Evolutionary conservation across 2,797 vertebrate species (phyloP).

Genomic region (Thamnophis elegans): DNA sequence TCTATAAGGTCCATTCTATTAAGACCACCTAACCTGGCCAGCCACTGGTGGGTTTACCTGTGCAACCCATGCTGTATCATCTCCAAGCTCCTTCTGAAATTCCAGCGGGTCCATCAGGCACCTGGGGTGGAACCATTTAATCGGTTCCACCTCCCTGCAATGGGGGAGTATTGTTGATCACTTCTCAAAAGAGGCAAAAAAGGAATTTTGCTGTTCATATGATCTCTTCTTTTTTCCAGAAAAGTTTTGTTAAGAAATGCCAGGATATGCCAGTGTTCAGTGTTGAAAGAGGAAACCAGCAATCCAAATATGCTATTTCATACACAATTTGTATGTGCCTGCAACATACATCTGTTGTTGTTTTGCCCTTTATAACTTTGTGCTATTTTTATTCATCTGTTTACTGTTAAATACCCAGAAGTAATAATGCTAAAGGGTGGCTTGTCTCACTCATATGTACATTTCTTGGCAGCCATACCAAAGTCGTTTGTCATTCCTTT

Average conservation of each 20-base stretch:
- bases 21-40: no score
- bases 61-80: no score
- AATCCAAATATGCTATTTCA: background rate
- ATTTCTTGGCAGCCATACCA: background rate
- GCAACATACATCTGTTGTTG: background rate
- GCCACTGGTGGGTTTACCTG: no score
- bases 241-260: background rate
- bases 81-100: no score
- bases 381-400: background rate
- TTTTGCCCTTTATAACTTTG: background rate
- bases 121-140: no score
- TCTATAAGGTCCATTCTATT: no score
- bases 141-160: no score
- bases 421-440: background rate
- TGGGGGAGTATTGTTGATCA: background rate
- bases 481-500: background rate
- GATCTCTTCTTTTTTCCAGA: background rate
- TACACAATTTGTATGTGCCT: background rate
- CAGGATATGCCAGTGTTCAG: background rate
- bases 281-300: background rate
- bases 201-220: background rate
- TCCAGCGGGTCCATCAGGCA: no score
- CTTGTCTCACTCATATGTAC: background rate
- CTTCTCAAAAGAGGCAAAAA: background rate
- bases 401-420: background rate